Percentiles rank a stretch among this genome's conserved stretches.
These are phyloP conservation scores for Lampris incognitus DNA, from an alignment of 2,113 vertebrate species.

Conservation along the genomic window DNA sequence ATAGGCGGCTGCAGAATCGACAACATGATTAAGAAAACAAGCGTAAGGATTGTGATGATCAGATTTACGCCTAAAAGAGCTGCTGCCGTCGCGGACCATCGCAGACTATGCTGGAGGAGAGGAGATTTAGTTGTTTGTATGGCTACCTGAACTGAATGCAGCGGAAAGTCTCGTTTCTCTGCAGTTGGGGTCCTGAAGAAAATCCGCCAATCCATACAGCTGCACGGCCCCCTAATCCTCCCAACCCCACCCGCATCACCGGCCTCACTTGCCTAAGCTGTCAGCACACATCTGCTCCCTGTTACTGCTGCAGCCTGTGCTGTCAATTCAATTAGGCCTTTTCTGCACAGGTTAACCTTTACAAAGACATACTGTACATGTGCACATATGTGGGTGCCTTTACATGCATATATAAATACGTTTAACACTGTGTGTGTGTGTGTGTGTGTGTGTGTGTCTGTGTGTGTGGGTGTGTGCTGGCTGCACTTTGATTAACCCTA, in stretches of 20 bases:
- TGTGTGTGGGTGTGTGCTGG: conserved; percentile 4
- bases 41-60: neutral
- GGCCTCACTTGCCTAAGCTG: conserved; percentile 41
- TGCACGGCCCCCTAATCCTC: conserved; percentile 26
- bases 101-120: conserved; percentile 1
- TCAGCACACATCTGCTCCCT: conserved; percentile 71
- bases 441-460: neutral
- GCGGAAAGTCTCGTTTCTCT: conserved; percentile 28
- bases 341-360: conserved; percentile 43
- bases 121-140: neutral
- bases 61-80: conserved; percentile 12
- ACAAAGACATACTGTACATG: conserved; percentile 21
- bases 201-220: neutral
- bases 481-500: conserved; percentile 7
- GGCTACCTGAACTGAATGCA: neutral
- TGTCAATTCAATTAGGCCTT: conserved; percentile 68
- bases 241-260: conserved; percentile 18
- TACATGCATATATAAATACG: conserved; percentile 11
- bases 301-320: conserved; percentile 58
- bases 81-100: neutral
- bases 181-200: conserved; percentile 21
- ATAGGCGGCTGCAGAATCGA: conserved; percentile 1
- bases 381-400: neutral
- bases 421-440: neutral
- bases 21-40: neutral